Evolutionary conservation across 2,888 invertebrate genomes (phyloP).

Genomic region (Portevinia maculata): DNA sequence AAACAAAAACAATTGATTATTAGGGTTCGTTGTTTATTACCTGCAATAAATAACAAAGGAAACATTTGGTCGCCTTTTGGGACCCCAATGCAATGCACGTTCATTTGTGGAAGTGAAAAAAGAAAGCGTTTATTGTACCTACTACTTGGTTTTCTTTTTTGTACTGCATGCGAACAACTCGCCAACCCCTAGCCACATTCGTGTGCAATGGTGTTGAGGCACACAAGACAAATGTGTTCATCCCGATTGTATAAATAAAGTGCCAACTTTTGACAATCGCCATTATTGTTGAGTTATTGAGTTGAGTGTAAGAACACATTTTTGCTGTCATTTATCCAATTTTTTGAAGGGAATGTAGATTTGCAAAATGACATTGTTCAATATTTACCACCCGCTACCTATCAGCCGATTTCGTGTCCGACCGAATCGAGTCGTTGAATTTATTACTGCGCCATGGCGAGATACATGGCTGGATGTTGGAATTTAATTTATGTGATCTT

Average conservation of each 20-base stretch:
- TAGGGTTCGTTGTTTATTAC: constrained; percentile 64
- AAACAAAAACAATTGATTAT: constrained; percentile 67
- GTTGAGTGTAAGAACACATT: constrained; percentile 26
- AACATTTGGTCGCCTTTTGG: constrained; percentile 53
- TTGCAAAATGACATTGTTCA: constrained; percentile 46
- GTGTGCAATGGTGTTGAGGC: constrained; percentile 46
- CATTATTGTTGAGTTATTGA: constrained; percentile 50
- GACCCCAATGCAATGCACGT: constrained; percentile 42
- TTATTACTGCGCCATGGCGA: constrained; percentile 52
- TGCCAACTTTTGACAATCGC: constrained; percentile 62
- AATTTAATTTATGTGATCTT: constrained; percentile 63
- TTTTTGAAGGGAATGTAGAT: constrained; percentile 27
- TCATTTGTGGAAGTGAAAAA: constrained; percentile 29
- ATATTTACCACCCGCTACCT: constrained; percentile 14
- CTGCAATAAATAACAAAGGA: constrained; percentile 62
- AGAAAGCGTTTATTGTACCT: constrained; percentile 13
- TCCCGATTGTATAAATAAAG: constrained; percentile 40
- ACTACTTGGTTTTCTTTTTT: not conserved
- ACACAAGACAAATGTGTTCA: constrained; percentile 32
- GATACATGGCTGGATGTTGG: constrained; percentile 11
- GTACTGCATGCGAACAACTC: not conserved
- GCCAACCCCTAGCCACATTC: not conserved
- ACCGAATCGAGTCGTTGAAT: constrained; percentile 61
- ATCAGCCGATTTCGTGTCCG: constrained; percentile 2
- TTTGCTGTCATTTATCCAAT: constrained; percentile 25